These are phyloP conservation scores for Leptinotarsa undecemlineata DNA, from an alignment of 1,140 invertebrate species.

Conservation along the genomic window DNA sequence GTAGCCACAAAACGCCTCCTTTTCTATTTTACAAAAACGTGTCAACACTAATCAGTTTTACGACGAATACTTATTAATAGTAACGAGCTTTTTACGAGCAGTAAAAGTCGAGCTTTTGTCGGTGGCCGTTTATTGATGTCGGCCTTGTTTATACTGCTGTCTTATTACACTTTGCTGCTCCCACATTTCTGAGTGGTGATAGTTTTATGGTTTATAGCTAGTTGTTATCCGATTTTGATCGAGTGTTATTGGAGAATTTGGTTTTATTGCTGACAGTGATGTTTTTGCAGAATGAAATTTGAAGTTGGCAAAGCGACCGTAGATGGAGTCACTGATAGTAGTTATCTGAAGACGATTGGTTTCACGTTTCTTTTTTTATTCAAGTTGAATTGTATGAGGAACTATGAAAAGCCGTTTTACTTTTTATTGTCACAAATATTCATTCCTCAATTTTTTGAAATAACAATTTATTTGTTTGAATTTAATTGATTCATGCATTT, in stretches of 20 bases:
- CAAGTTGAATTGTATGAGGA: no score
- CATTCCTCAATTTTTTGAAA: no score
- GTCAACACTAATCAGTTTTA: slow-evolving; percentile 53
- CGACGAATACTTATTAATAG: slow-evolving; percentile 52
- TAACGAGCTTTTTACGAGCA: slow-evolving; percentile 50
- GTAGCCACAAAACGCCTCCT: neutral
- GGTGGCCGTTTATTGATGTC: slow-evolving; percentile 29
- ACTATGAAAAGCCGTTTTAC: no score
- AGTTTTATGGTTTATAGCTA: slow-evolving; percentile 22
- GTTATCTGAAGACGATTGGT: no score
- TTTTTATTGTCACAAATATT: no score
- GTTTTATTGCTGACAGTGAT: neutral
- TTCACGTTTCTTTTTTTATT: no score
- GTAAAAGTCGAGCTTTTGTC: slow-evolving; percentile 49
- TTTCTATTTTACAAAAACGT: slow-evolving; percentile 17
- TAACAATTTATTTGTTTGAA: no score
- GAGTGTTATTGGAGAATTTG: slow-evolving; percentile 5
- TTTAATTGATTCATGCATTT: no score
- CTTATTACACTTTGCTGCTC: slow-evolving; percentile 21
- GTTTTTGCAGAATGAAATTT: neutral
- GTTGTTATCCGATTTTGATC: slow-evolving; percentile 10
- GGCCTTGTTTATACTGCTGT: slow-evolving; percentile 15
- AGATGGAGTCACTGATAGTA: no score
- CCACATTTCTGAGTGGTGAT: slow-evolving; percentile 15
- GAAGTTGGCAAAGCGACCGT: neutral